These are phyloP conservation scores for Aricia artaxerxes DNA, from an alignment of 2,888 invertebrate species.

Conservation along the genomic window DNA sequence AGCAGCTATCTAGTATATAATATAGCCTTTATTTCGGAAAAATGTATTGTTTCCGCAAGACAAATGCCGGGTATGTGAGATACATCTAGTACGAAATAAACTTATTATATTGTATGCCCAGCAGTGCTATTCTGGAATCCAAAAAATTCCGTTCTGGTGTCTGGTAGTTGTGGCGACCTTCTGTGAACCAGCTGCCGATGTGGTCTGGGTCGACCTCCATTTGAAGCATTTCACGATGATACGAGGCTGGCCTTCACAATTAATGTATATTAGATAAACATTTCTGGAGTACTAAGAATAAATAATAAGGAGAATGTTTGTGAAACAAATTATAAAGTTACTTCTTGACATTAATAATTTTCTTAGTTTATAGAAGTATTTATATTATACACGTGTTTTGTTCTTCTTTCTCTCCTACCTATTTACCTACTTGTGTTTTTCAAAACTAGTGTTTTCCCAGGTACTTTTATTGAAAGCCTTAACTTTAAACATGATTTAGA, in stretches of 20 bases:
- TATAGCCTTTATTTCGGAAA: too few relatives aligned
- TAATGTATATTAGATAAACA: not conserved
- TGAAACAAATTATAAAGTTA: not conserved
- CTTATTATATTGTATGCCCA: not conserved
- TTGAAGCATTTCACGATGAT: conserved; percentile 34
- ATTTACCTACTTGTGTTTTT: too few relatives aligned
- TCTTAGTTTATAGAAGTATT: not conserved
- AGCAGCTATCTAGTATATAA: too few relatives aligned
- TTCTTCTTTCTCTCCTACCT: too few relatives aligned
- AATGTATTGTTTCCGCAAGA: too few relatives aligned
- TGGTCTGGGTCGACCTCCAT: conserved; percentile 28
- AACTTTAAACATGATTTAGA: too few relatives aligned
- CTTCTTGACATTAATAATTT: not conserved
- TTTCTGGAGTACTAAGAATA: not conserved
- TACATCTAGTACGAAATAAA: too few relatives aligned
- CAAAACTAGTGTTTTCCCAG: too few relatives aligned
- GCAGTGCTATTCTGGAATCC: too few relatives aligned
- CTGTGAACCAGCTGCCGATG: not conserved
- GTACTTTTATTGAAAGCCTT: too few relatives aligned
- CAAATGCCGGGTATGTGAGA: too few relatives aligned
- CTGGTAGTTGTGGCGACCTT: not conserved
- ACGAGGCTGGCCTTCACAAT: conserved; percentile 29
- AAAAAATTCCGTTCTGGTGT: not conserved
- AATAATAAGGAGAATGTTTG: not conserved
- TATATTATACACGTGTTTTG: too few relatives aligned